Evolutionary conservation across 2,888 invertebrate species (phyloP).

Genomic region (Apotomis turbidana): DNA sequence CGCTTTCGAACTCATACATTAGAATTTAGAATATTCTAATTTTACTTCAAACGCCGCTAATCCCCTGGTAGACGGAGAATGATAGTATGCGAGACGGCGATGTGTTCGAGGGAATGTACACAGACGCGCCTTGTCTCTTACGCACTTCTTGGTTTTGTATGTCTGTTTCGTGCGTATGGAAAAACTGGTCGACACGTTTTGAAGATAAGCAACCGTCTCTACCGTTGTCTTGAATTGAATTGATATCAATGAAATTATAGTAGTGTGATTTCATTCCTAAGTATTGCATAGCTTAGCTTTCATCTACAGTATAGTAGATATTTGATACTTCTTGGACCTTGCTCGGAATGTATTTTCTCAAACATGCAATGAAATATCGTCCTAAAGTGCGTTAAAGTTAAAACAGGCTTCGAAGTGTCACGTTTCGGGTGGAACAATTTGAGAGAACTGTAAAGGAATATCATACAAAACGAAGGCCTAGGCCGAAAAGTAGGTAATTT

Average conservation of each 20-base stretch:
- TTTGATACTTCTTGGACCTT: too few species aligned
- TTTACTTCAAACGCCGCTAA: slow-evolving; percentile 42
- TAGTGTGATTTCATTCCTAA: too few species aligned
- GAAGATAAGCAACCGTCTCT: background rate
- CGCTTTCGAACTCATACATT: slow-evolving; percentile 11
- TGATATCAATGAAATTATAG: slow-evolving; percentile 1
- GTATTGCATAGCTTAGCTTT: too few species aligned
- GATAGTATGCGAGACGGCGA: slow-evolving; percentile 56
- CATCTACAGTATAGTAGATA: too few species aligned
- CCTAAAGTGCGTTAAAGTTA: too few species aligned
- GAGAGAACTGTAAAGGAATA: too few species aligned
- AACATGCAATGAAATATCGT: too few species aligned
- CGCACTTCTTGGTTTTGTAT: slow-evolving; percentile 22
- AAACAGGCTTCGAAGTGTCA: too few species aligned
- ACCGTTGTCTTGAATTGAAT: slow-evolving; percentile 2
- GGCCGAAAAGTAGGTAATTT: too few species aligned
- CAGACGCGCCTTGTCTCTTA: slow-evolving; percentile 24
- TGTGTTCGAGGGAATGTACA: slow-evolving; percentile 38
- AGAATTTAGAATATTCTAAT: slow-evolving; percentile 37
- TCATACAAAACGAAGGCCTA: too few species aligned
- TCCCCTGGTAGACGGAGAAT: slow-evolving; percentile 53
- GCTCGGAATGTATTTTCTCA: too few species aligned
- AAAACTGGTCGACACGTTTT: slow-evolving; percentile 10
- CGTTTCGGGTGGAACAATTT: too few species aligned
- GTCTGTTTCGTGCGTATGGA: slow-evolving; percentile 20